Base-by-base conservation (phyloP, 2,888 invertebrate species). In the Amphimallon solstitiale region DNA sequence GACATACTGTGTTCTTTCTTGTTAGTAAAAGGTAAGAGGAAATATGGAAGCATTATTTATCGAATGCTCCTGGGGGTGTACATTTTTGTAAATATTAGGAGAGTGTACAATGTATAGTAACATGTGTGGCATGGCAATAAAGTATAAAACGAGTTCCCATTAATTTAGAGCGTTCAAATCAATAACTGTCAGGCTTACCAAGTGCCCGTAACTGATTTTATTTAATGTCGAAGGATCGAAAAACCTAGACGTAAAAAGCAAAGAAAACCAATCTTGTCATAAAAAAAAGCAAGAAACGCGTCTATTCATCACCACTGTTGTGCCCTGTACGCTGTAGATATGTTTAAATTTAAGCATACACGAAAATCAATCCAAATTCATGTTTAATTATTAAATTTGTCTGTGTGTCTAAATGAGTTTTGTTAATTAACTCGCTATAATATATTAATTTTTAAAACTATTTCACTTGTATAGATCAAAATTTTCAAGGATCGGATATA, bases 121-220 rank as follows among this genome's bases (percentile, higher is more conserved):
- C 23, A 43, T 23, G 56, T 56, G 56, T 56, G 56, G 56, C 23
- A 40, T 14, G 23, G 23, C 9, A n/a, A 51, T 51, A 51, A 51
- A 51, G 51, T 51, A 29, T 7, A 3, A n/a, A 15, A 56, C 23
- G 56, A 21, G 21, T 12, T 19, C 40, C 56, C 56, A 56, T 56
- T 56, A 56, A 56, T 56, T 40, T 43, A 54, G 19, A 63, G 12
- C 48, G 54, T 29, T 51, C 52, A 64, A 64, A 61, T 51, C 67
- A 54, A 65, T 67, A 67, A 54, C 64, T 61, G 64, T 60, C 67
- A 12, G 34, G 45, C 46, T 67, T 65, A 51, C 59, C 35, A 12
- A 40, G 14, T 14, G 40, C 23, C 56, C 40, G 23, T 40, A 40
- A 56, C 56, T 29, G 40, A 56, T 56, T 56, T 43, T 40, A 56